Percentiles rank a stretch among this genome's conserved stretches.
Evolutionary conservation across 2,113 vertebrate genomes (phyloP).

Genomic region (Percopsis transmontana): DNA sequence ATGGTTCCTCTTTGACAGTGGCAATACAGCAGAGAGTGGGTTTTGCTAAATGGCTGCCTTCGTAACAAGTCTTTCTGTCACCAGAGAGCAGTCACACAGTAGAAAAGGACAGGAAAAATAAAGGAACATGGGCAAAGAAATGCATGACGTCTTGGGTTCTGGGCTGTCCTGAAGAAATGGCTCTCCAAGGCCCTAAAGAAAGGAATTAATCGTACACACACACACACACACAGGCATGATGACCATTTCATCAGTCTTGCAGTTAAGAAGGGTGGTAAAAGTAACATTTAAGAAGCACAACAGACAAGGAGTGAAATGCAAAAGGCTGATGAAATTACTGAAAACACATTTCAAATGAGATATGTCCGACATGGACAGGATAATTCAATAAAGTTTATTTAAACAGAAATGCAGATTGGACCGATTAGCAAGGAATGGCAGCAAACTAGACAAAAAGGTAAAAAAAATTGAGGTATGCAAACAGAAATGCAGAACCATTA

Average conservation of each 20-base stretch:
- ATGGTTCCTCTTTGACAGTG: not conserved
- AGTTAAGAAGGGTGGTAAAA: not conserved
- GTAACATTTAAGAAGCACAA: not conserved
- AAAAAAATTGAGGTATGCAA: too few species aligned
- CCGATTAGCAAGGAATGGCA: too few species aligned
- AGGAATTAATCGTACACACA: constrained; percentile 32
- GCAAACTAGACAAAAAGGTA: too few species aligned
- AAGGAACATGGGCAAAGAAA: constrained; percentile 40
- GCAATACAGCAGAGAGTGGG: constrained; percentile 1
- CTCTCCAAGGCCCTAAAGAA: constrained; percentile 43
- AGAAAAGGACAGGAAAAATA: constrained; percentile 55
- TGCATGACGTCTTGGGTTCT: constrained; percentile 15
- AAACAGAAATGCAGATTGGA: too few species aligned
- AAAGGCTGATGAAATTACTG: not conserved
- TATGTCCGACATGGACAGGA: not conserved
- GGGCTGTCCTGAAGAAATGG: constrained; percentile 31
- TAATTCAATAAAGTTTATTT: too few species aligned
- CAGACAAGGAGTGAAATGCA: not conserved
- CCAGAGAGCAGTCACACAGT: constrained; percentile 49
- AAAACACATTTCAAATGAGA: not conserved
- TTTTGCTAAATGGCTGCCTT: constrained; percentile 6
- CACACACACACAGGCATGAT: constrained; percentile 1
- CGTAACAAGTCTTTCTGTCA: constrained; percentile 8
- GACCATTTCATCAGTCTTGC: not conserved
- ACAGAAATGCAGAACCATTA: too few species aligned